These are phyloP conservation scores for Melieria picta DNA, from an alignment of 2,888 invertebrate species.

Conservation along the genomic window DNA sequence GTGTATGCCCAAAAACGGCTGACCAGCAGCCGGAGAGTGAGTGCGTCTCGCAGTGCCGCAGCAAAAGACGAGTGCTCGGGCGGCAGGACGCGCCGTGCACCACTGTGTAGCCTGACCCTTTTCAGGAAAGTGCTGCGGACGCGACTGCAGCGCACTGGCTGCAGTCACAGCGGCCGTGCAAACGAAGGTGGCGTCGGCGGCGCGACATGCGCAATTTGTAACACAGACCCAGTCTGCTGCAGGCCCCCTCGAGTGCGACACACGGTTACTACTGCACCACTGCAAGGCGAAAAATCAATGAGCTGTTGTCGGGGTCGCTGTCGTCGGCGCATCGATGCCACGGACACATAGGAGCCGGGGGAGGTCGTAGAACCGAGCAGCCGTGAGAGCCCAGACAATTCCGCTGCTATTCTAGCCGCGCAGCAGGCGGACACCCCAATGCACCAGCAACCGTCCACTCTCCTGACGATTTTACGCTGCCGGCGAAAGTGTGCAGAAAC, in stretches of 20 bases:
- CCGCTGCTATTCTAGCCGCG: too few species aligned
- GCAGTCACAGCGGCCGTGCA: background rate
- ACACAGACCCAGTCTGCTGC: conserved; percentile 66
- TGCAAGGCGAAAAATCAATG: conserved; percentile 40
- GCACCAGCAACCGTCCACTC: too few species aligned
- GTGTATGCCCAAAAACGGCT: background rate
- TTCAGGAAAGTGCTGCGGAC: background rate
- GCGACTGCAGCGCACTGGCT: background rate
- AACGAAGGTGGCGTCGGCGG: conserved; percentile 29
- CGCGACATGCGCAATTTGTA: conserved; percentile 66
- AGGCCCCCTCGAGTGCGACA: conserved; percentile 27
- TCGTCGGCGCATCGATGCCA: conserved; percentile 14
- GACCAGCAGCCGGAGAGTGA: too few species aligned
- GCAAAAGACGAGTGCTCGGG: background rate
- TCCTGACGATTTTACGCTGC: too few species aligned
- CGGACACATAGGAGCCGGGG: conserved; percentile 40
- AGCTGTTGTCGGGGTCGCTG: conserved; percentile 31
- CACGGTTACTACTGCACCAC: conserved; percentile 32
- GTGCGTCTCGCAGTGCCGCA: background rate
- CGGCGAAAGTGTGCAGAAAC: conserved; percentile 14
- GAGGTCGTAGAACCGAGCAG: conserved; percentile 58
- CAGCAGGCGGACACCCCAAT: too few species aligned
- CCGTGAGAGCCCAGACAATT: background rate
- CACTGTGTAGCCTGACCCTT: background rate
- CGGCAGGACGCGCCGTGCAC: background rate